Base-by-base conservation (phyloP, 2,797 vertebrate genomes). In the Euphonia xanthogaster region DNA sequence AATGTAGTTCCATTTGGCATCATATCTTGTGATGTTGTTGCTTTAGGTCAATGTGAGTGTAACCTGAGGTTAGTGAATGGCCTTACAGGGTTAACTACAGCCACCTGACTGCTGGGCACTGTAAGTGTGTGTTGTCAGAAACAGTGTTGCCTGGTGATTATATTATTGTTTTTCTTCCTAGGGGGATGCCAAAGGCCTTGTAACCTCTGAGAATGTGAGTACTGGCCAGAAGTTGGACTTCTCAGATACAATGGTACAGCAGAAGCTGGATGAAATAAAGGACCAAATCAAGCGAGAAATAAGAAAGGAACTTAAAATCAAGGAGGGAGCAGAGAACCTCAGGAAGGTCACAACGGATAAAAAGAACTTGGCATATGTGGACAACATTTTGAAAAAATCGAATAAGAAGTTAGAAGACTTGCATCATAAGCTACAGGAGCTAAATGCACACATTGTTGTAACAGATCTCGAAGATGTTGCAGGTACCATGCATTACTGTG, bases 251-350 rank as follows among this genome's bases (percentile, higher is more conserved):
- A 98, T 98, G 98, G 99, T 99, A 93, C 99, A 99, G 96, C 99
- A 99, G 98, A 99, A 99, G 97, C 98, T 99, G 98, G 99, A 99
- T 47, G 99, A 99, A 98, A 97, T 99, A 97, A 99, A 99, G 97
- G 99, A 99, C 97, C 99, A 99, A 98, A 99, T 99, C 96, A 99
- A 99, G 91, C 98, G 99, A 27, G 99, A 99, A 98, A 99, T 99
- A 98, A 99, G 99, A 95, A 99, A 99, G 96, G 99, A 99, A 98
- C 98, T 99, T 96, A 99, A 99, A 98, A 99, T 99, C 97, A 99
- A 99, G 98, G 99, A 99, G 97, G 99, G 99, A 88, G 99, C 99
- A 1, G 99, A 99, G 98, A 99, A 99, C 97, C 98, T 99, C 90
- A 98, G 99, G 87, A 99, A 99, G 97, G 99, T 99, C 85, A 99